Evolutionary conservation across 1,140 invertebrate genomes (phyloP), one percentile per base, ranked within the genome.

Genomic region (Elymnias hypermnestra): DNA sequence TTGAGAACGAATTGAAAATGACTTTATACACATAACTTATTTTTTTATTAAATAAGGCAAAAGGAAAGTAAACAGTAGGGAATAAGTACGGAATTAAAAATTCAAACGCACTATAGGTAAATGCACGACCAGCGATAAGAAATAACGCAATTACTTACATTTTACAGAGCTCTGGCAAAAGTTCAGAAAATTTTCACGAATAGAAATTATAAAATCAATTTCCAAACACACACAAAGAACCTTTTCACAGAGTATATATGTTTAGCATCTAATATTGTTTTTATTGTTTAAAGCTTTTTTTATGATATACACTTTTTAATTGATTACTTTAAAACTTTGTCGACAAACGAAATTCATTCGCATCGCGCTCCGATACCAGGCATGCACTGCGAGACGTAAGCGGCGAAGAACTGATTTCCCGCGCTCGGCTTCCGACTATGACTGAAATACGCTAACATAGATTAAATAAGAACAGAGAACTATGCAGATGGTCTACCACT

Each of bases 401-500:
- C 47, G 40, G 58, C 21, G 46, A 45, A 52, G 36, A 53, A 62
- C 58, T 62, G 58, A 52, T 57, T 62, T 62, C 58, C 54, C 58
- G 58, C 58, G 58, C 48, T 57, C 35, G 26, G 21, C 9, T 29
- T 12, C 26, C n/a, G 9, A 2, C 25, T 43, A 37, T 31, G 50
- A 40, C 44, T 23, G 46, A 55, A 56, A 49, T 53, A 55, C 36
- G 46, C 23, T 29, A 26, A 37, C 52, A 57, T 48, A 62, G 58
- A 57, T 40, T 57, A 57, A 42, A 54, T 35, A 44, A 18, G 8
- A 43, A 23, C 25, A 35, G 9, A 45, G 12, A 18, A 4, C 26
- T 13, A 5, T 9, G 10, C 7, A 12, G n/a, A n/a, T n/a, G n/a
- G n/a, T n/a, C n/a, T n/a, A n/a, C n/a, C n/a, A n/a, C n/a, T n/a